Evolutionary conservation across 2,888 invertebrate genomes (phyloP), one percentile per base, ranked within the genome.

Genomic region (Caradrina clavipalpis): DNA sequence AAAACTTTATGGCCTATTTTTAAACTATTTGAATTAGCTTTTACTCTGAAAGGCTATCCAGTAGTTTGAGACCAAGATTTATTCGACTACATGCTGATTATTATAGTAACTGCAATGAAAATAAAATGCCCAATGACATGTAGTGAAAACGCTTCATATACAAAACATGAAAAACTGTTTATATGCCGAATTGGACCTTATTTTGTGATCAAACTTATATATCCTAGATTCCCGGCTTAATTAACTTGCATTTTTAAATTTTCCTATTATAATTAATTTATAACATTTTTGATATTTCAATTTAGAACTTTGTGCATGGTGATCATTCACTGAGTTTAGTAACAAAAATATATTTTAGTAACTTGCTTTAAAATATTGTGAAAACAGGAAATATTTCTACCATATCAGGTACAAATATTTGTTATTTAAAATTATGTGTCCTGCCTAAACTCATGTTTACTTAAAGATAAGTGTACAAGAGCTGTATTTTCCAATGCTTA

Each of bases 181-280:
- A 84, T 87, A 88, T 84, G 88, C 87, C 89, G 86, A 91, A 90
- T 92, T 92, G 92, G 92, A 91, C 92, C 92, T 87, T 90, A 86
- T 80, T 85, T 84, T 85, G 87, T 88, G 85, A 85, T 86, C 85
- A 74, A 84, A 80, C 62, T 85, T 84, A 83, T 85, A 85, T 85
- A 83, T 87, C 83, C 84, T 89, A 88, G 72, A 72, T 86, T 85
- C 79, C 87, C 82, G 87, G 86, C 89, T 89, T 89, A 87, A 75
- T 81, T 87, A 87, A 77, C 69, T 79, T 81, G 65, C 81, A 81
- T 80, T 86, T 86, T 75, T 72, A 80, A 74, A 73, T 73, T 87
- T 81, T 78, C 75, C 83, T 87, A 87, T 54, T 80, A n/a, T n/a
- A 65, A 80, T 82, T 86, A 86, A 87, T 86, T 84, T 85, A 81